Evolutionary conservation across 2,888 invertebrate species (phyloP).

Genomic region (Leucoptera coffeella): DNA sequence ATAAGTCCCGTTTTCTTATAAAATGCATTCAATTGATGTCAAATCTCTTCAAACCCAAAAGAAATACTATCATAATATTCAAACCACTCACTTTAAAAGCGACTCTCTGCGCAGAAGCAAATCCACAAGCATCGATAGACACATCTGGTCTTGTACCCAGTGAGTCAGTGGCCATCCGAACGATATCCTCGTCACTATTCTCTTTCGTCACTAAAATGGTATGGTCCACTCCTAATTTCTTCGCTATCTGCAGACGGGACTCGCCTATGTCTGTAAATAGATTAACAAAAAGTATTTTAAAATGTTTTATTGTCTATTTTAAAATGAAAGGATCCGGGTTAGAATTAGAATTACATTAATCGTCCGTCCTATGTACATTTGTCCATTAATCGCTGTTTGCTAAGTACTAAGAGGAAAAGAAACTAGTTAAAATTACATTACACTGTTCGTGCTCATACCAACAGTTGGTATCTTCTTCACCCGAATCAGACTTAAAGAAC

Average conservation of each 20-base stretch:
- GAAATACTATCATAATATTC: too few species aligned
- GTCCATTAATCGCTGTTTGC: too few species aligned
- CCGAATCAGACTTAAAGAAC: too few species aligned
- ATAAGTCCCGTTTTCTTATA: too few species aligned
- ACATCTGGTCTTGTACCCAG: constrained; percentile 62
- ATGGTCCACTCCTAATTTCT: constrained; percentile 66
- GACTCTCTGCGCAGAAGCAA: constrained; percentile 64
- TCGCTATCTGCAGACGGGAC: constrained; percentile 64
- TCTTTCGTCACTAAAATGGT: constrained; percentile 52
- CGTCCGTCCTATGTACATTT: neutral
- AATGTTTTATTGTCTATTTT: too few species aligned
- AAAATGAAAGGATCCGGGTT: neutral
- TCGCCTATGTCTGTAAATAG: constrained; percentile 55
- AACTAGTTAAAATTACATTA: too few species aligned
- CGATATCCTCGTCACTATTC: constrained; percentile 49
- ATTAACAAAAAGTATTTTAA: neutral
- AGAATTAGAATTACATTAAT: neutral
- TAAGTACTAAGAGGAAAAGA: too few species aligned
- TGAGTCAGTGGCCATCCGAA: constrained; percentile 46
- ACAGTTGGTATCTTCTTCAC: too few species aligned
- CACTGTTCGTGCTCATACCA: too few species aligned
- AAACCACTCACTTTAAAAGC: constrained; percentile 71
- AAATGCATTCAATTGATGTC: too few species aligned
- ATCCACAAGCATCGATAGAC: constrained; percentile 84
- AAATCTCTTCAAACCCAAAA: too few species aligned